Percentiles rank a stretch among this genome's conserved stretches.
These are phyloP conservation scores for Conus canariensis DNA, from an alignment of 2,888 invertebrate genomes.

Conservation along the genomic window DNA sequence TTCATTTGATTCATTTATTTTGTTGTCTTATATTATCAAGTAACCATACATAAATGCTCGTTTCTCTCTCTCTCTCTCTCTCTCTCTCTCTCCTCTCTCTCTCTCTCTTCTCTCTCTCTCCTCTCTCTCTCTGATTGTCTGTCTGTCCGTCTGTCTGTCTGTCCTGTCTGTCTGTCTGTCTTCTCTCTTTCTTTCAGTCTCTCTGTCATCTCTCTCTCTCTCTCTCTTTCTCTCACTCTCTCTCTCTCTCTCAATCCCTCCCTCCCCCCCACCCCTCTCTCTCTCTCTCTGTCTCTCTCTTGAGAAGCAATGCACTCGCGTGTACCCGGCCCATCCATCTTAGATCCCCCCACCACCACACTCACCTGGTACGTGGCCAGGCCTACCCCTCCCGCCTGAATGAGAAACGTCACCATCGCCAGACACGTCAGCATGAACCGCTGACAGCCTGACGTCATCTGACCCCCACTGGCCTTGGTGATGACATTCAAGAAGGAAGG, in stretches of 20 bases:
- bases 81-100: too few species aligned
- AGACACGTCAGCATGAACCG: conserved; percentile 54
- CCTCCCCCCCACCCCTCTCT: not conserved
- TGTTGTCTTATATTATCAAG: too few species aligned
- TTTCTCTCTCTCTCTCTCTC: too few species aligned
- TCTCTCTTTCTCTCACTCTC: not conserved
- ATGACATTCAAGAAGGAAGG: conserved; percentile 66
- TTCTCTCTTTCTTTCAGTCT: not conserved
- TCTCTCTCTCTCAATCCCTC: not conserved
- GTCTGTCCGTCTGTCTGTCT: too few species aligned
- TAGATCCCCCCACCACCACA: not conserved
- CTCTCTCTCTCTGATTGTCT: too few species aligned
- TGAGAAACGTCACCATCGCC: conserved; percentile 59
- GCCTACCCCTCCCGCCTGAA: conserved; percentile 61
- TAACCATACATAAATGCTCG: too few species aligned
- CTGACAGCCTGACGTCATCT: conserved; percentile 12
- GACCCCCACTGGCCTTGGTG: conserved; percentile 1
- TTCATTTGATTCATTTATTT: too few species aligned
- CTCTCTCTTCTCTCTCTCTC: too few species aligned
- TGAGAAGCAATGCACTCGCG: not conserved
- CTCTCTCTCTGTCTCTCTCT: not conserved
- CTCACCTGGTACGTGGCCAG: not conserved
- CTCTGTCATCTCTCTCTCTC: not conserved
- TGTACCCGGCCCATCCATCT: too few species aligned
- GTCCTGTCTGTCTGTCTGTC: too few species aligned